A percentile compares a stretch with the other conserved stretches of the same genome.
phyloP scores from a whole-genome alignment of 2,797 vertebrate genomes.

The Carcharodon carcharias region DNA sequence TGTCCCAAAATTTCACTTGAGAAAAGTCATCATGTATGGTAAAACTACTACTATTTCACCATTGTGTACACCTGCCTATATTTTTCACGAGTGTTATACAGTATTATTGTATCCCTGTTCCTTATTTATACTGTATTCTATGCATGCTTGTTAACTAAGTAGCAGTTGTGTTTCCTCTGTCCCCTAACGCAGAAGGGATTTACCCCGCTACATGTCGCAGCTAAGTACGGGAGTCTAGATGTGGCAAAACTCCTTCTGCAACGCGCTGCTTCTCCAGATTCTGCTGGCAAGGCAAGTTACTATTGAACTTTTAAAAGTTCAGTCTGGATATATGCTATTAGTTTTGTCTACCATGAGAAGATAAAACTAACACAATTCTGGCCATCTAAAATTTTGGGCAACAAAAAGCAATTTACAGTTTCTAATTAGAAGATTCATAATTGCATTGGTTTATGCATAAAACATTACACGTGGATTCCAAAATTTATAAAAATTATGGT shows the following conservation, averaged over 20 bases:
- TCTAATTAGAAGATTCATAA: slow-evolving; percentile 19
- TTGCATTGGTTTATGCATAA: not conserved
- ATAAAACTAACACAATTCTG: slow-evolving; percentile 13
- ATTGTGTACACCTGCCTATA: not conserved
- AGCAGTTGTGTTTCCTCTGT: slow-evolving; percentile 37
- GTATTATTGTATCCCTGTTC: not conserved
- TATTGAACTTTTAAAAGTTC: slow-evolving; percentile 18
- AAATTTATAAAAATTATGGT: not conserved
- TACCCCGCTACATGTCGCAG: slow-evolving; percentile 87
- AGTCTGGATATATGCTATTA: not conserved
- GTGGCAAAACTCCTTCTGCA: slow-evolving; percentile 89
- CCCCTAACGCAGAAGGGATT: slow-evolving; percentile 81
- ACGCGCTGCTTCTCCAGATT: slow-evolving; percentile 75
- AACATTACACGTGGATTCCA: not conserved
- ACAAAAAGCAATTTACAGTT: not conserved
- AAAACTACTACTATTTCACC: slow-evolving; percentile 4
- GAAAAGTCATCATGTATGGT: not conserved
- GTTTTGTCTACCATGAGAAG: not conserved
- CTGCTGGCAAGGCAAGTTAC: slow-evolving; percentile 77
- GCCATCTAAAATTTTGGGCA: not conserved
- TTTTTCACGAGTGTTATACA: slow-evolving; percentile 7
- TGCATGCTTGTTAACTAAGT: slow-evolving; percentile 34
- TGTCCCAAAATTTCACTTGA: not conserved
- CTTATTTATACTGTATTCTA: slow-evolving; percentile 26
- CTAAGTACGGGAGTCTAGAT: slow-evolving; percentile 93